Evolutionary conservation across 2,888 invertebrate species (phyloP).

Genomic region (Andrena fulva): DNA sequence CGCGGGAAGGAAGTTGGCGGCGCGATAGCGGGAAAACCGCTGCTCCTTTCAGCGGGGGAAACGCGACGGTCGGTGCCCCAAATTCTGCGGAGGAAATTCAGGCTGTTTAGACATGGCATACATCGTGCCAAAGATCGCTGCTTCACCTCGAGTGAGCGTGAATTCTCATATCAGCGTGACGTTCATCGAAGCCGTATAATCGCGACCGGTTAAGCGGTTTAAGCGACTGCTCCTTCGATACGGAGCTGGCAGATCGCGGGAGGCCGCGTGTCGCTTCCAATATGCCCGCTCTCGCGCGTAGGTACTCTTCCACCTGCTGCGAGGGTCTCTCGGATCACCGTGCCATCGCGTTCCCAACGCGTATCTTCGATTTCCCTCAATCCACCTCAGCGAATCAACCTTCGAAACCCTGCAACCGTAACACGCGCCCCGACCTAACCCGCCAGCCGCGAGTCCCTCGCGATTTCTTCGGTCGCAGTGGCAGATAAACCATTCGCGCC

Average conservation of each 20-base stretch:
- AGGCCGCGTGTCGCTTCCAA: constrained; percentile 19
- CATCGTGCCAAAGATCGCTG: neutral
- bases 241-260: neutral
- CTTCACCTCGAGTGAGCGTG: neutral
- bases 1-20: constrained; percentile 7
- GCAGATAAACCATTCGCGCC: constrained; percentile 13
- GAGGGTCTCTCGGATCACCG: neutral
- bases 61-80: neutral
- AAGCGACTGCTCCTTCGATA: constrained; percentile 34
- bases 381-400: neutral
- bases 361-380: neutral
- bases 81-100: neutral
- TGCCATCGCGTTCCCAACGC: constrained; percentile 6
- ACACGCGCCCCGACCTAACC: neutral
- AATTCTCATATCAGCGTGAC: constrained; percentile 25
- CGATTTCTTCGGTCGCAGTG: neutral
- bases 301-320: constrained; percentile 5
- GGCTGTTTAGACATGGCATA: too few species aligned
- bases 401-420: neutral
- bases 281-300: constrained; percentile 1
- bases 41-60: neutral
- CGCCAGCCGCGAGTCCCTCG: neutral
- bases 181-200: constrained; percentile 59
- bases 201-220: constrained; percentile 56
- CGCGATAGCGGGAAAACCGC: neutral